Conservation (phyloP, 2,113 vertebrate species). For the Pelecanus crispus region DNA sequence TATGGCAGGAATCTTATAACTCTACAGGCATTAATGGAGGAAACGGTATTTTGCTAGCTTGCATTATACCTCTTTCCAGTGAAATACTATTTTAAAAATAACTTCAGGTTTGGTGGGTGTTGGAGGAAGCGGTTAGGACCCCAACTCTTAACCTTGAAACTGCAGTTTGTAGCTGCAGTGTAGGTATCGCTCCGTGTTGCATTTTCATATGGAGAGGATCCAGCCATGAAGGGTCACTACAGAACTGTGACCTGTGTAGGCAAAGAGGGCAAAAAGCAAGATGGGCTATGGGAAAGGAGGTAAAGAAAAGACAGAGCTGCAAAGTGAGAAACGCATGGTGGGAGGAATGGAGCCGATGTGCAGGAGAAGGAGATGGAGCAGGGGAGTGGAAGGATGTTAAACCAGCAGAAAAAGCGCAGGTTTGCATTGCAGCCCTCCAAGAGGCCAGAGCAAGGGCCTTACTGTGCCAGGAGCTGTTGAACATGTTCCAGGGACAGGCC, state of each 20-base stretch:
- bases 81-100: not conserved
- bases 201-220: not conserved
- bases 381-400: not conserved
- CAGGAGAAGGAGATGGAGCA: not conserved
- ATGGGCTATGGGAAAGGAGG: not conserved
- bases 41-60: not conserved
- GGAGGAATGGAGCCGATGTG: not conserved
- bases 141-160: not conserved
- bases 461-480: not conserved
- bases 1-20: not conserved
- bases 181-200: accelerated
- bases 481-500: not conserved
- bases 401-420: not conserved
- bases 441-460: not conserved
- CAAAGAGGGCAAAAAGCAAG: not conserved
- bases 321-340: not conserved
- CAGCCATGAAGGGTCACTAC: accelerated
- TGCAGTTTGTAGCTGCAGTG: not conserved
- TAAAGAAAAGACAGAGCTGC: not conserved
- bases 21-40: not conserved
- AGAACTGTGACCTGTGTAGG: not conserved
- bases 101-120: not conserved
- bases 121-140: not conserved
- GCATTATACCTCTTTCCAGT: not conserved
- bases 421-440: not conserved